Conservation (phyloP, 2,113 vertebrate genomes). For the Scolopax mira region DNA sequence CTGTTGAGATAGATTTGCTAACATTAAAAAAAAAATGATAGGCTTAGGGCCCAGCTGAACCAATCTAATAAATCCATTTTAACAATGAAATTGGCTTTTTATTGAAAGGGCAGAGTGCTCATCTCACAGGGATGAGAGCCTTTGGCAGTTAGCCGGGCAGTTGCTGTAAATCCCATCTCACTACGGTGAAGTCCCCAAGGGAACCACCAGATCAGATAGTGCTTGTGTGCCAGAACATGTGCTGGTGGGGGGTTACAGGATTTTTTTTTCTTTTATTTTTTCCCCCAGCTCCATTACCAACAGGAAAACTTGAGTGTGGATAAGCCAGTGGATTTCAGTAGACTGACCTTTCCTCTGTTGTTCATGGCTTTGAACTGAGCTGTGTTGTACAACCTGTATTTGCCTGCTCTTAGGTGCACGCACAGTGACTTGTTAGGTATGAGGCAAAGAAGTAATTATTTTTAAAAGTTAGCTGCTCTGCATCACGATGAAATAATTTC, state of each 20-base stretch:
- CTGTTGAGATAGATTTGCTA: background rate
- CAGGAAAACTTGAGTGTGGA: too few relatives aligned
- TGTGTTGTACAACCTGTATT: too few relatives aligned
- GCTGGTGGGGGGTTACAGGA: fast-evolving
- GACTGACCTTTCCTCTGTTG: background rate
- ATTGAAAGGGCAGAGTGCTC: background rate
- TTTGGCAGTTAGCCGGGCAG: background rate
- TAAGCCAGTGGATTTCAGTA: background rate
- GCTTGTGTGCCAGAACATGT: background rate
- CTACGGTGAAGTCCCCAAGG: background rate
- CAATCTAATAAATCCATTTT: background rate
- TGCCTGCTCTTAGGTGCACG: too few relatives aligned
- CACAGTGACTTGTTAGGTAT: background rate
- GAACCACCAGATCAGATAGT: background rate
- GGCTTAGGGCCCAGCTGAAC: background rate
- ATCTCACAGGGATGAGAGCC: background rate
- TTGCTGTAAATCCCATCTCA: fast-evolving
- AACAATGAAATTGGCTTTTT: background rate
- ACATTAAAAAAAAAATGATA: background rate
- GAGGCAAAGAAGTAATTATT: background rate
- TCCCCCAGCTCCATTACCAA: fast-evolving
- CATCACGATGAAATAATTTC: background rate
- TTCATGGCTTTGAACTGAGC: background rate
- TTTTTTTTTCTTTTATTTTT: background rate
- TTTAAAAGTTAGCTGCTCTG: background rate